These are phyloP conservation scores for Drosophila suzukii DNA, from an alignment of 1,140 invertebrate genomes.

Conservation along the genomic window DNA sequence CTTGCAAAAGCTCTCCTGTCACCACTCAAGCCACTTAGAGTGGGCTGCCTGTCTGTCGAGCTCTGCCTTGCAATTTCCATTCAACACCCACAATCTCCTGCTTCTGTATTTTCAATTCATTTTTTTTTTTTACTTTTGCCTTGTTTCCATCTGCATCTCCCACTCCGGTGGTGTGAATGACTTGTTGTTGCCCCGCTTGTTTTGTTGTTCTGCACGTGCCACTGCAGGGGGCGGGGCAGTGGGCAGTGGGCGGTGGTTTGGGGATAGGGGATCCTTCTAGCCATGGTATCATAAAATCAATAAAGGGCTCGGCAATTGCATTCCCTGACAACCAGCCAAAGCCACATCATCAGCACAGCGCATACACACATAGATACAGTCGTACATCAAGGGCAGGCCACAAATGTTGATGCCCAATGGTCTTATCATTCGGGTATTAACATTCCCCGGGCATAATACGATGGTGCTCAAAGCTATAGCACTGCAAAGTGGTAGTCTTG, in stretches of 20 bases:
- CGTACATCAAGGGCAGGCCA: conserved; percentile 34
- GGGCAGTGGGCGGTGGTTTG: neutral
- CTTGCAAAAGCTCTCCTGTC: conserved; percentile 33
- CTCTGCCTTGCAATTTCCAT: conserved; percentile 48
- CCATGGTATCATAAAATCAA: conserved; percentile 64
- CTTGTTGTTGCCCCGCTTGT: conserved; percentile 48
- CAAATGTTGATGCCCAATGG: conserved; percentile 34
- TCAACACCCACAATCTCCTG: neutral
- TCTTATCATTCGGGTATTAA: conserved; percentile 39
- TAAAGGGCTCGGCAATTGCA: conserved; percentile 74
- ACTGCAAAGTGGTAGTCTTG: neutral
- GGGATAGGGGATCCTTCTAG: conserved; percentile 15
- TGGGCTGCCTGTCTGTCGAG: conserved; percentile 6
- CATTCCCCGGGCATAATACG: conserved; percentile 6
- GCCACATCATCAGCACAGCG: conserved; percentile 33
- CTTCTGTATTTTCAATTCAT: neutral
- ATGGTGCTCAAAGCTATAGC: neutral
- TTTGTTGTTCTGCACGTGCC: conserved; percentile 62
- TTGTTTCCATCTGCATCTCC: neutral
- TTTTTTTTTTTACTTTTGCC: neutral
- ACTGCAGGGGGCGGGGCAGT: conserved; percentile 4
- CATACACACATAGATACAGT: neutral
- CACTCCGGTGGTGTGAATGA: conserved; percentile 63
- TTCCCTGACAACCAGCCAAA: conserved; percentile 44
- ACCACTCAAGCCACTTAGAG: conserved; percentile 41